These are phyloP conservation scores for Bugulina stolonifera DNA, from an alignment of 2,888 invertebrate genomes.

Conservation along the genomic window DNA sequence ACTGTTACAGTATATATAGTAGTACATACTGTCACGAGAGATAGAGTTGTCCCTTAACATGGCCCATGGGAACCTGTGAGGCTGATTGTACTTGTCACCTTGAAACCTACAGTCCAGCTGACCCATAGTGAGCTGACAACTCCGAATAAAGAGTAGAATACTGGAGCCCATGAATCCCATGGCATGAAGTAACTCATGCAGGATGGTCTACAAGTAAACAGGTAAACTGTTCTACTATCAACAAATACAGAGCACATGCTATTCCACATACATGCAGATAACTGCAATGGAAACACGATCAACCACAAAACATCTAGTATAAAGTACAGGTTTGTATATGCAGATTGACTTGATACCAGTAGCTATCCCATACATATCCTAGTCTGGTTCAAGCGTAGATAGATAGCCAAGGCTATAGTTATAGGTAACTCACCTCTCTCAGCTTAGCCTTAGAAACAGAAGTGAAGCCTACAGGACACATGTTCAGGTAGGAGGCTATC, in stretches of 20 bases:
- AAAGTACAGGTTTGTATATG: too few relatives aligned
- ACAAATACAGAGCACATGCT: too few relatives aligned
- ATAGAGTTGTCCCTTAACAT: neutral
- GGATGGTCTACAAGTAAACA: neutral
- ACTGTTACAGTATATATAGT: neutral
- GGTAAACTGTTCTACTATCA: too few relatives aligned
- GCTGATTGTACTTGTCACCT: neutral
- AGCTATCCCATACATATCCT: too few relatives aligned
- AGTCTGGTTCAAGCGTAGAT: too few relatives aligned
- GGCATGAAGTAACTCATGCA: constrained; percentile 8
- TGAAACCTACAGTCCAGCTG: constrained; percentile 3
- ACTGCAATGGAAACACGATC: too few relatives aligned
- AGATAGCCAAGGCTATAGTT: too few relatives aligned
- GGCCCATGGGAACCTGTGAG: neutral
- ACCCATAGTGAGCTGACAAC: neutral
- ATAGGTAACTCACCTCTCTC: neutral
- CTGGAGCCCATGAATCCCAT: neutral
- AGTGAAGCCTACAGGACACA: neutral
- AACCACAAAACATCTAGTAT: too few relatives aligned
- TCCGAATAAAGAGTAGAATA: neutral
- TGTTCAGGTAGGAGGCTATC: constrained; percentile 9
- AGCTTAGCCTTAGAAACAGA: neutral
- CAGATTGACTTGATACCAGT: too few relatives aligned
- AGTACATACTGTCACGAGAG: neutral
- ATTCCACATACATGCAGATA: too few relatives aligned